Conservation (phyloP, 1,140 invertebrate species). For the Scaptomyza graminum region DNA sequence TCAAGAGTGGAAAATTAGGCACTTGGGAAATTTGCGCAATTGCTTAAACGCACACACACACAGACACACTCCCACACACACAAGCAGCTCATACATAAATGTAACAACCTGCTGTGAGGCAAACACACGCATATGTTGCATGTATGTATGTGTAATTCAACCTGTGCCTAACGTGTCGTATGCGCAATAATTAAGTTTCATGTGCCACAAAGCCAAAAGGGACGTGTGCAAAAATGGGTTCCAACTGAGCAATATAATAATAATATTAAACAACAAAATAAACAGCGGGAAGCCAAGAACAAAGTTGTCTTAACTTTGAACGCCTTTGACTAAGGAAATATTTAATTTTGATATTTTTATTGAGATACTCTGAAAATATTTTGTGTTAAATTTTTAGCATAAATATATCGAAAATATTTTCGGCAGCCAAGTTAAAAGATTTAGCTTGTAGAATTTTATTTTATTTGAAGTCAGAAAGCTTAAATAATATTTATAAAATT, state of each 20-base stretch:
- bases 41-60: slow-evolving; percentile 13
- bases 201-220: slow-evolving; percentile 23
- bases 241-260: slow-evolving; percentile 19
- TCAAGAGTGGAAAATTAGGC: slow-evolving; percentile 38
- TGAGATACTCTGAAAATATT: too few relatives aligned
- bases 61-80: too few relatives aligned
- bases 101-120: slow-evolving; percentile 5
- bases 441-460: too few relatives aligned
- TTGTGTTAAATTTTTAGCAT: too few relatives aligned
- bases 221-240: slow-evolving; percentile 17
- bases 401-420: too few relatives aligned
- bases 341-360: too few relatives aligned
- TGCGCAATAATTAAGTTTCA: slow-evolving; percentile 43
- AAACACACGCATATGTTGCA: too few relatives aligned
- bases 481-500: too few relatives aligned
- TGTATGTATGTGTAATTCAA: background rate
- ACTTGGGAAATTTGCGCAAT: slow-evolving; percentile 58
- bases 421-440: too few relatives aligned
- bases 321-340: too few relatives aligned
- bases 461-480: too few relatives aligned
- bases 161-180: slow-evolving; percentile 33
- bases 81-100: slow-evolving; percentile 43
- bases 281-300: slow-evolving; percentile 6
- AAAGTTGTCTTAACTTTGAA: too few relatives aligned
- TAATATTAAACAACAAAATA: slow-evolving; percentile 10